Base-by-base conservation (phyloP, 2,888 invertebrate species). In the Calephelis perditalis region DNA sequence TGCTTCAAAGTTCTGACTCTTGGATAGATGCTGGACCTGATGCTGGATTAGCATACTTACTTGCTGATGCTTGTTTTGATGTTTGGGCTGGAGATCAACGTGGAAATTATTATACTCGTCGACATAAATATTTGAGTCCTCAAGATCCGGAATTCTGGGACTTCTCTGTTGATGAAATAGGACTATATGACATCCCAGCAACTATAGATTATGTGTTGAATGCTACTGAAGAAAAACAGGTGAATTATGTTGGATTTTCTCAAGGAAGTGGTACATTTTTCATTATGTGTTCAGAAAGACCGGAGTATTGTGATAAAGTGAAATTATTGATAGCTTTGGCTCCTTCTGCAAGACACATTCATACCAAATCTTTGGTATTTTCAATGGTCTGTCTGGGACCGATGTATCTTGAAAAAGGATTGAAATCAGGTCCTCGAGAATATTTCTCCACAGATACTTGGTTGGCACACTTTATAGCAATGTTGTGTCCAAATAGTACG, bases 151-250 rank as follows among this genome's bases (percentile, higher is more conserved):
- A 78, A 58, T 94, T 91, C 66, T 93, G 92, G 92, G 70, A 74
- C 49, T 71, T 77, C 59, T 61, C 72, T 8, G 95, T 94, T 86
- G 95, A 97, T 72, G 94, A 96, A 74, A 95, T 96, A 74, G 96
- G 94, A 0, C 75, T 84, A 35, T 93, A 91, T 69, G 98, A 98
- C 76, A 71, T 97, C 1, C 96, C 97, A 1, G 94, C 95, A 0
- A 75, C 77, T 47, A 72, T 84, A 0, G 84, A 86, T 58, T 79
- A 81, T 52, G 75, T 86, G 2, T 62, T 86, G 7, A 63, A 75
- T 0, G 64, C 74, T 5, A 83, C 86, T 0, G 68, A 69, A 2
- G 64, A 67, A 1, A 64, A 70, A 0, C 81, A 77, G 46, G 58
- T 87, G 44, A 84, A 81, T 54, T 85, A 79, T 44, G 92, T 95